These are phyloP conservation scores for Phaedon cochleariae DNA, from an alignment of 2,888 invertebrate species.

Conservation along the genomic window DNA sequence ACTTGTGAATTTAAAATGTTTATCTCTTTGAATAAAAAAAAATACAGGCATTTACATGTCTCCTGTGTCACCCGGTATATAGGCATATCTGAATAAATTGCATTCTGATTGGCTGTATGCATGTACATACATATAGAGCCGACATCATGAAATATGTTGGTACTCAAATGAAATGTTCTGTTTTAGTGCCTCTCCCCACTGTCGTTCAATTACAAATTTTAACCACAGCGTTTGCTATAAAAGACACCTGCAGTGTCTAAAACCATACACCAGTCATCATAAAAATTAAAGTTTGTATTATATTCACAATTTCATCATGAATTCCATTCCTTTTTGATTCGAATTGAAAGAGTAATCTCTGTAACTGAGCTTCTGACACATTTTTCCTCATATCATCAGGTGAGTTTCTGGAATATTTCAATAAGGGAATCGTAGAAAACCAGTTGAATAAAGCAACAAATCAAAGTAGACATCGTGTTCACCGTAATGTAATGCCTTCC, in stretches of 20 bases:
- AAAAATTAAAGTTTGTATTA: slow-evolving; percentile 14
- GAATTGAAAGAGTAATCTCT: too few species aligned
- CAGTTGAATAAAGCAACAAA: slow-evolving; percentile 15
- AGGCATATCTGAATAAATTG: background rate
- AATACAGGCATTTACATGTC: too few species aligned
- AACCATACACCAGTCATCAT: slow-evolving; percentile 4
- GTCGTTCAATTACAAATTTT: slow-evolving; percentile 21
- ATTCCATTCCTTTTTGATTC: too few species aligned
- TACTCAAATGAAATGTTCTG: slow-evolving; percentile 15
- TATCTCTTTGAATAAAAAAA: too few species aligned
- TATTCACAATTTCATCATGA: background rate
- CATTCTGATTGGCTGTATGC: background rate
- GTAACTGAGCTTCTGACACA: background rate
- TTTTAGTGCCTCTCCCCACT: slow-evolving; percentile 16
- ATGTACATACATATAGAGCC: too few species aligned
- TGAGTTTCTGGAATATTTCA: background rate
- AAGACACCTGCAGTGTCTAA: slow-evolving; percentile 29
- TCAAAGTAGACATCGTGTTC: slow-evolving; percentile 19
- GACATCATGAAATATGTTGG: slow-evolving; percentile 13
- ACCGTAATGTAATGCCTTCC: slow-evolving; percentile 24
- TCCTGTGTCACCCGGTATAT: too few species aligned
- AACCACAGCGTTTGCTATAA: slow-evolving; percentile 25
- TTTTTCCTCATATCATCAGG: background rate
- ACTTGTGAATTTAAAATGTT: too few species aligned
- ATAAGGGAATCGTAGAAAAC: background rate